These are phyloP conservation scores for Synanthedon myopaeformis DNA, from an alignment of 2,888 invertebrate species.

Conservation along the genomic window DNA sequence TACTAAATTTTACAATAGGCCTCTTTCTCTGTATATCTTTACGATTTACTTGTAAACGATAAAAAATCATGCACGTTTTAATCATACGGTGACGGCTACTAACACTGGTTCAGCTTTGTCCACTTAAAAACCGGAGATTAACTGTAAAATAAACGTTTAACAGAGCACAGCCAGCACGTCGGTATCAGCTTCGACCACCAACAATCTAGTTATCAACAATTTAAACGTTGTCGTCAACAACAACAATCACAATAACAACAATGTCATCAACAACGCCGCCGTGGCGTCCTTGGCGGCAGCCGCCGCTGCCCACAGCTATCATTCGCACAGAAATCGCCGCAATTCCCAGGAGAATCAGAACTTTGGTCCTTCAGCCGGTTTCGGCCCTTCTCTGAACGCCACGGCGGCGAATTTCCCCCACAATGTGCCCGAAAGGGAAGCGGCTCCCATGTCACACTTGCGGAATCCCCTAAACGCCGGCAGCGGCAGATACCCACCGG, in stretches of 20 bases:
- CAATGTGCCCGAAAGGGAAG: constrained; percentile 52
- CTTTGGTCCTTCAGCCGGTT: constrained; percentile 44
- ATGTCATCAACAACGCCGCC: constrained; percentile 64
- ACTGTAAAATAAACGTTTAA: constrained; percentile 8
- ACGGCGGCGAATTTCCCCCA: constrained; percentile 52
- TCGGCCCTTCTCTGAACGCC: constrained; percentile 59
- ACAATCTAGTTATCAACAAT: constrained; percentile 66
- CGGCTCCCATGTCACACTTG: constrained; percentile 62
- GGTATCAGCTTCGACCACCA: constrained; percentile 62
- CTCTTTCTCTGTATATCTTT: too few relatives aligned
- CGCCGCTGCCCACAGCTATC: constrained; percentile 62
- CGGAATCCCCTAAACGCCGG: constrained; percentile 54
- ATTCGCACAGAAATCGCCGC: constrained; percentile 56
- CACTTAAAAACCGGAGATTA: neutral
- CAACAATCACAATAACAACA: constrained; percentile 67
- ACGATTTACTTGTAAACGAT: too few relatives aligned
- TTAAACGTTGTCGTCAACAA: constrained; percentile 65
- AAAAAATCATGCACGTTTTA: too few relatives aligned
- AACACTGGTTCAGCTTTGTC: too few relatives aligned
- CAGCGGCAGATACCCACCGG: constrained; percentile 58
- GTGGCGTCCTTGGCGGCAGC: constrained; percentile 63
- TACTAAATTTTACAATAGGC: too few relatives aligned
- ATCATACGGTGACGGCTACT: too few relatives aligned
- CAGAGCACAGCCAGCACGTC: constrained; percentile 62
- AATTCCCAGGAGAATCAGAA: constrained; percentile 60